These are phyloP conservation scores for Chloropsis hardwickii DNA, from an alignment of 2,113 vertebrate species.

Conservation along the genomic window DNA sequence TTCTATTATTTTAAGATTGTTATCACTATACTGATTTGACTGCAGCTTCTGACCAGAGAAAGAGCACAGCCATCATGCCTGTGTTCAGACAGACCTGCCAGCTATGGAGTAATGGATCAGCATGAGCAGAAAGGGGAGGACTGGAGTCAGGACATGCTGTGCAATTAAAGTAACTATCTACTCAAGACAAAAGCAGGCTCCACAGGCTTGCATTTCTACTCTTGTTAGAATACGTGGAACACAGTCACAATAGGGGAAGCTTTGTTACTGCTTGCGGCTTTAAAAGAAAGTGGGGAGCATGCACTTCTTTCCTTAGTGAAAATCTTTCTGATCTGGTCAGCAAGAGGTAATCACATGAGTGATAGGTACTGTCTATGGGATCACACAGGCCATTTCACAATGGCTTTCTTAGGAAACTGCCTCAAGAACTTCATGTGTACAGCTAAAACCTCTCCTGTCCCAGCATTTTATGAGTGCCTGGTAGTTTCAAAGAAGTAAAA, in stretches of 20 bases:
- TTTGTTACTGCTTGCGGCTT: neutral
- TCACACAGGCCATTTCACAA: neutral
- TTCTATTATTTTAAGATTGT: conserved; percentile 30
- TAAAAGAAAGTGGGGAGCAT: neutral
- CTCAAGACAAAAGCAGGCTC: neutral
- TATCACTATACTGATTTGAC: conserved; percentile 13
- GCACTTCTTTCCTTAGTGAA: neutral
- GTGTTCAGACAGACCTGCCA: neutral
- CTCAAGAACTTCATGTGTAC: neutral
- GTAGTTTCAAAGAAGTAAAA: neutral
- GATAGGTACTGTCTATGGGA: neutral
- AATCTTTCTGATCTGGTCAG: neutral
- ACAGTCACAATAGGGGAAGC: neutral
- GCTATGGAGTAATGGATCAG: neutral
- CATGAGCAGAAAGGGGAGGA: neutral
- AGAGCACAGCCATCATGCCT: neutral
- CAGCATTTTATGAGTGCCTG: neutral
- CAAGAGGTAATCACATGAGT: neutral
- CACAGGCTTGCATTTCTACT: neutral
- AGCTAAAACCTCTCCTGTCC: neutral
- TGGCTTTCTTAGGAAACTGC: neutral
- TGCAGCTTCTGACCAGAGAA: conserved; percentile 6
- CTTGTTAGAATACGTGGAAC: neutral
- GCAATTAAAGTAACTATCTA: neutral
- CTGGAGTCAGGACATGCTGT: neutral